A percentile compares a stretch with the other conserved stretches of the same genome.
Conservation (phyloP, 1,140 invertebrate species). For the Cryptotermes secundus region DNA sequence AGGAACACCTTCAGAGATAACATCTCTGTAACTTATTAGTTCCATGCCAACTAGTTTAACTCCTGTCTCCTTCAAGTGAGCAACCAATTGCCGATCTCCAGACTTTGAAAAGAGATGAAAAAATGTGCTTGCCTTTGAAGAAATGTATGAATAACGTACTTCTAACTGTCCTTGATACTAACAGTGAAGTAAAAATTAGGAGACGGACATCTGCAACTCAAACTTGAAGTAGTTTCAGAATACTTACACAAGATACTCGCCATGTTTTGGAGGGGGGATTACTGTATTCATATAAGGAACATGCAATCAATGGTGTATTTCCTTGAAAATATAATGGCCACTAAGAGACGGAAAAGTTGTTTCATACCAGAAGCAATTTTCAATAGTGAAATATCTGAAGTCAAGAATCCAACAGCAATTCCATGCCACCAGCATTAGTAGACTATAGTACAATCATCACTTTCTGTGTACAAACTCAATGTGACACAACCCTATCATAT, state of each 20-base stretch:
- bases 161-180: background rate
- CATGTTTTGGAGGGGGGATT: background rate
- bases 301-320: background rate
- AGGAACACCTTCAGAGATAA: conserved; percentile 29
- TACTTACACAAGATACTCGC: conserved; percentile 7
- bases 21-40: conserved; percentile 17
- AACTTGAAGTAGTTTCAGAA: background rate
- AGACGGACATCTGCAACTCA: background rate
- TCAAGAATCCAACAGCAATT: background rate
- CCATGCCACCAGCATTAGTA: background rate
- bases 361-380: too few relatives aligned
- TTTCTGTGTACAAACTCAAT: background rate
- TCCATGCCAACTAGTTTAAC: background rate
- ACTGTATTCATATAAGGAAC: background rate
- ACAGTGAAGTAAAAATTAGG: background rate
- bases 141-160: background rate
- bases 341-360: background rate
- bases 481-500: background rate
- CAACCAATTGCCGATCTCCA: background rate
- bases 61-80: too few relatives aligned
- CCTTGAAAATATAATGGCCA: background rate
- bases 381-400: background rate
- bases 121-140: background rate
- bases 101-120: background rate
- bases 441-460: background rate